Conservation (phyloP, 2,797 vertebrate genomes). For the Eulemur rubriventer region DNA sequence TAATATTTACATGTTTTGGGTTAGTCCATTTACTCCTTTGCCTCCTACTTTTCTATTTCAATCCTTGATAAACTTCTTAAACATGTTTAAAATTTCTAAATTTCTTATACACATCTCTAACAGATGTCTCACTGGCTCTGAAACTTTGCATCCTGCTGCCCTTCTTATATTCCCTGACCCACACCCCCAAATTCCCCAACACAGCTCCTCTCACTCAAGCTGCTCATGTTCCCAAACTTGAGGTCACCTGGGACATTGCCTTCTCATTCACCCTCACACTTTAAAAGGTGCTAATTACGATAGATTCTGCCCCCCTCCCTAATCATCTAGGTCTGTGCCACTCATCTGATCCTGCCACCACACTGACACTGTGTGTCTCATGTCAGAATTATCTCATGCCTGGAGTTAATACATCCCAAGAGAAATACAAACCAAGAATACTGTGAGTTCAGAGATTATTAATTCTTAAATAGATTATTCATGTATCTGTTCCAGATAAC, state of each 20-base stretch:
- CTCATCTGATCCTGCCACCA: background rate
- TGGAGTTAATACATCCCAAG: background rate
- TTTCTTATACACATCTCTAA: background rate
- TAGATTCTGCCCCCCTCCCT: background rate
- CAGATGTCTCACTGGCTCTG: background rate
- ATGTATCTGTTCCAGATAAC: background rate
- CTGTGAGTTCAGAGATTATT: background rate
- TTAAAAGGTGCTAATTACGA: background rate
- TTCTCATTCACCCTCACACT: background rate
- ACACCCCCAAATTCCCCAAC: background rate
- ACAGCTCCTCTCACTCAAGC: background rate
- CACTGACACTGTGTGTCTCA: background rate
- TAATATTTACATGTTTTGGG: background rate
- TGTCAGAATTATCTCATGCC: background rate
- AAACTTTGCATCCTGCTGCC: background rate
- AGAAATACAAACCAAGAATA: slow-evolving; percentile 7
- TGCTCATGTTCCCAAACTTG: background rate
- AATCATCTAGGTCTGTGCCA: background rate
- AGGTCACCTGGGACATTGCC: background rate
- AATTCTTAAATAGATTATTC: slow-evolving; percentile 25
- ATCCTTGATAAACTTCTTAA: background rate
- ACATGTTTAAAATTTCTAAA: background rate
- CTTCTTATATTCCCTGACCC: background rate
- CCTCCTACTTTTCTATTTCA: slow-evolving; percentile 4
- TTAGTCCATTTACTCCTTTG: background rate